Conservation (phyloP, 2,113 vertebrate species). For the Oryctolagus cuniculus region DNA sequence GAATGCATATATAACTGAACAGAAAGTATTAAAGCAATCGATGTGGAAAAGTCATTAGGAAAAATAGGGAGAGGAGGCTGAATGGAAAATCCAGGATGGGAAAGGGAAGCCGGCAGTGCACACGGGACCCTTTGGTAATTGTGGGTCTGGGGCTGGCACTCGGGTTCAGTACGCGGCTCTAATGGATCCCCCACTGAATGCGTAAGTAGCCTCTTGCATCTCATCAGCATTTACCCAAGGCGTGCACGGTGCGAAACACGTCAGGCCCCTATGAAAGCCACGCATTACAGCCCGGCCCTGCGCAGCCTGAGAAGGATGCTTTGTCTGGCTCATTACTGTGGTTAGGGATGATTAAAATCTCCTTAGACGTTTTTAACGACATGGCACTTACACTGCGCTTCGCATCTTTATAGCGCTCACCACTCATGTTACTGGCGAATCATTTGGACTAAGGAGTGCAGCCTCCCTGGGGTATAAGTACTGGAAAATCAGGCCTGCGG, state of each 20-base stretch:
- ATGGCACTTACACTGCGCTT: slow-evolving; percentile 17
- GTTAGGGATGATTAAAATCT: slow-evolving; percentile 7
- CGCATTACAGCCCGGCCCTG: background rate
- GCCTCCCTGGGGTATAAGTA: background rate
- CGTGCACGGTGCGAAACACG: background rate
- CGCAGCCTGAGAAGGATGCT: background rate
- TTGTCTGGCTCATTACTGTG: background rate
- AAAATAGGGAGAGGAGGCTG: too few species aligned
- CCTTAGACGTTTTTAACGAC: background rate
- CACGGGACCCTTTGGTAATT: rapidly evolving
- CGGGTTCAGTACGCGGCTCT: rapidly evolving
- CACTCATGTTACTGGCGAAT: background rate
- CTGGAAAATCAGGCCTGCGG: background rate
- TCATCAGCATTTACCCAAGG: background rate
- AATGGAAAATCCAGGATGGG: background rate
- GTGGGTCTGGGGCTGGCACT: background rate
- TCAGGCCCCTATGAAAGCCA: background rate
- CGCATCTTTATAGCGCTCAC: background rate
- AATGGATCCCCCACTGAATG: too few species aligned
- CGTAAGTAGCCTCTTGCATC: background rate
- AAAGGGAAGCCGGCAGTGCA: background rate
- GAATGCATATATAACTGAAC: background rate
- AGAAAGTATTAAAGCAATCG: background rate
- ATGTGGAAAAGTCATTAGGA: background rate
- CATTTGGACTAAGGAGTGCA: background rate